Conservation (phyloP, 2,888 invertebrate genomes). For the Lymantria monacha region DNA sequence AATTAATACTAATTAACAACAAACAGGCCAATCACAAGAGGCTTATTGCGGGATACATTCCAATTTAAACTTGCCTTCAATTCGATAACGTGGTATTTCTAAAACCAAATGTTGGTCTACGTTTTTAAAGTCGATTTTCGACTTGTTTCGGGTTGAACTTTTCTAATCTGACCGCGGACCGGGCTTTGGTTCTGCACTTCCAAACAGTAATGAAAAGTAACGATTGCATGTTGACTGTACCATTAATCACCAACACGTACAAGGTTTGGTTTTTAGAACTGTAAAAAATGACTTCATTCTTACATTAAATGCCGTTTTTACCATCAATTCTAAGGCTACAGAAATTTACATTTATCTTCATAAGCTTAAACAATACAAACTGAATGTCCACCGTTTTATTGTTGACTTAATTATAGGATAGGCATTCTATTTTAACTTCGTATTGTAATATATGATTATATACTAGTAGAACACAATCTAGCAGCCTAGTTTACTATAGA, state of each 20-base stretch:
- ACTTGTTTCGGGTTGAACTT: conserved; percentile 73
- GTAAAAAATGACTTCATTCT: conserved; percentile 38
- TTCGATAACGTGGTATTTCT: conserved; percentile 64
- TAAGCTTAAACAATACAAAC: conserved; percentile 3
- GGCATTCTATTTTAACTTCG: too few species aligned
- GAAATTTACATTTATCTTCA: conserved; percentile 17
- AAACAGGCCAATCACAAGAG: conserved; percentile 79
- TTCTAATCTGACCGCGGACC: conserved; percentile 78
- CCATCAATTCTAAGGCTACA: conserved; percentile 5
- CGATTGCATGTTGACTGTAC: conserved; percentile 76
- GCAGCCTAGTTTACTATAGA: too few species aligned
- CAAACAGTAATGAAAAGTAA: conserved; percentile 81
- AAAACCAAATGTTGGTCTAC: conserved; percentile 78
- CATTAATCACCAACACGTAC: conserved; percentile 69
- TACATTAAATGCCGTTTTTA: conserved; percentile 16
- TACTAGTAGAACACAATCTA: too few species aligned
- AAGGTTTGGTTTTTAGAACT: conserved; percentile 40
- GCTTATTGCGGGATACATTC: conserved; percentile 81
- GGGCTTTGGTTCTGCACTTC: conserved; percentile 73
- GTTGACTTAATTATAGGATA: neutral
- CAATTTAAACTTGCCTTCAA: conserved; percentile 81
- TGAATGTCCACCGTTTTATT: neutral
- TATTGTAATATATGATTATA: too few species aligned
- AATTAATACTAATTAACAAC: conserved; percentile 81
- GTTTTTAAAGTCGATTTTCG: conserved; percentile 80